Evolutionary conservation across 2,888 invertebrate species (phyloP), one percentile per base, ranked within the genome.

Genomic region (Caenorhabditis afra): DNA sequence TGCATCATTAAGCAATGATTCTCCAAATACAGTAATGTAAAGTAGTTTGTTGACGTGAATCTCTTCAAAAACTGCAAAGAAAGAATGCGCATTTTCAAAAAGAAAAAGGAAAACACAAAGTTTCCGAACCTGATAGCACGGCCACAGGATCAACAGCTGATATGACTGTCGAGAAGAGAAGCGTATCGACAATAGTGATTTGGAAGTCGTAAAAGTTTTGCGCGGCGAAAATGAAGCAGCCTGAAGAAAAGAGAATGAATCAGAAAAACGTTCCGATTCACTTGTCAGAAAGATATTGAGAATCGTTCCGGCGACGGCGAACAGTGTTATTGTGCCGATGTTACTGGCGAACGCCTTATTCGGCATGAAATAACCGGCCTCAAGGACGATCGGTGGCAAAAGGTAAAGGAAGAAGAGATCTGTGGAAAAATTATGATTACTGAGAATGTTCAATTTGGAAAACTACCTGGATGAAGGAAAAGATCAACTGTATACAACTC

Each of bases 291-390:
- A 92, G 29, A 96, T 95, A 92, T 98, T 98, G 92, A 96, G 96
- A 88, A 97, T 94, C 82, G 97, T 98, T 81, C 97, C 96, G 76
- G 97, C 95, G 1, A 89, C 90, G 79, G 97, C 97, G 92, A 96
- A 96, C 75, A 97, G 92, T 80, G 97, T 92, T 90, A 98, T 97
- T 65, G 97, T 97, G 86, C 97, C 96, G 85, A 98, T 93, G 91
- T 98, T 96, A 91, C 97, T 59, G 91, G 98, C 97, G 93, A 98
- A 98, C 88, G 97, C 93, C 88, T 97, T 93, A 91, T 96, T 97
- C 20, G 97, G 97, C 97, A 98, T 97, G 91, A 96, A 97, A 91
- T 98, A 98, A 7, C 98, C 98, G 4, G 98, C 98, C 91, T 98
- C 98, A 89, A 98, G 93, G 86, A 98, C 97, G 88, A 98, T 98